phyloP scores from a whole-genome alignment of 2,113 vertebrate genomes.

The Cygnus atratus region DNA sequence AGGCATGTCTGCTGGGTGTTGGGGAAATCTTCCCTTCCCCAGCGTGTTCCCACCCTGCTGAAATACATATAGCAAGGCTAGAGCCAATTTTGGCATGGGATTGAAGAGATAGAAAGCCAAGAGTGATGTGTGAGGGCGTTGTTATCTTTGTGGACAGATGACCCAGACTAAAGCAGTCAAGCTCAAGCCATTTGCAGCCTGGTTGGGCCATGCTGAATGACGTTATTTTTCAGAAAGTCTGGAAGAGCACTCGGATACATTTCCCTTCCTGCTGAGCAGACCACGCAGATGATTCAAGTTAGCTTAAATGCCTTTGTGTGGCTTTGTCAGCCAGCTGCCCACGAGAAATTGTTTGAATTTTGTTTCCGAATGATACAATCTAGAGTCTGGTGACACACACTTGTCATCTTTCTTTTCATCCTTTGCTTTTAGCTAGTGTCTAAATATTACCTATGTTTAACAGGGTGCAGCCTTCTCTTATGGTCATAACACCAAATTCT shows the following conservation, averaged over 20 bases:
- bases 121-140: not conserved
- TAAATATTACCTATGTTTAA: slow-evolving; percentile 16
- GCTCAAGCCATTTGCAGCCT: not conserved
- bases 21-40: not conserved
- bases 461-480: not conserved
- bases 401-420: slow-evolving; percentile 34
- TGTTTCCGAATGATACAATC: slow-evolving; percentile 36
- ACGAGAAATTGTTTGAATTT: slow-evolving; percentile 31
- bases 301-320: slow-evolving; percentile 25
- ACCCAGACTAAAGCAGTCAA: not conserved
- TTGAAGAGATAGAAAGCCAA: not conserved
- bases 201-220: not conserved
- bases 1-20: accelerated
- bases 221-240: not conserved
- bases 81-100: not conserved
- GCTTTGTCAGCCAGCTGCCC: slow-evolving; percentile 42
- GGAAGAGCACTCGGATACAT: not conserved
- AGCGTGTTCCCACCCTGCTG: not conserved
- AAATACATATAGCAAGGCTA: not conserved
- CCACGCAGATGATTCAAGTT: not conserved
- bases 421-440: slow-evolving; percentile 5
- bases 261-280: not conserved
- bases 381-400: not conserved
- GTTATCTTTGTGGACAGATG: not conserved
- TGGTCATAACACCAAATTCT: not conserved